Percentiles rank a stretch among this genome's conserved stretches.
Evolutionary conservation across 2,888 invertebrate species (phyloP).

Genomic region (Syrphus vitripennis): DNA sequence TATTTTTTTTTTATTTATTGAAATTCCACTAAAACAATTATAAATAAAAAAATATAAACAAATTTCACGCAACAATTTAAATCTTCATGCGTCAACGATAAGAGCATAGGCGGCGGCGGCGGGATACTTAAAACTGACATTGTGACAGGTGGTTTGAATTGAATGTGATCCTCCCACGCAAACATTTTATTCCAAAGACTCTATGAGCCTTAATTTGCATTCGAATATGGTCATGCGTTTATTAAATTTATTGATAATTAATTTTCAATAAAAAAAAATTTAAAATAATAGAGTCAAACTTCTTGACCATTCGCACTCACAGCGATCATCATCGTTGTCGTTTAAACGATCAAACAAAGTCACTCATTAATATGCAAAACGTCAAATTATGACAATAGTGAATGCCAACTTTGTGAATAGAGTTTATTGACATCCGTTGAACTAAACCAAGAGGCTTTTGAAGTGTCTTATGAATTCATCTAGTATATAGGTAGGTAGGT

Average conservation of each 20-base stretch:
- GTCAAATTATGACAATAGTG: constrained; percentile 36
- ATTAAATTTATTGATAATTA: constrained; percentile 39
- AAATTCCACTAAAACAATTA: neutral
- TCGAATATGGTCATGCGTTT: constrained; percentile 35
- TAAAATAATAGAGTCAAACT: neutral
- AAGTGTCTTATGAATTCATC: neutral
- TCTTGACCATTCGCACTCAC: constrained; percentile 14
- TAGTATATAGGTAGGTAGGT: neutral
- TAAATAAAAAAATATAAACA: neutral
- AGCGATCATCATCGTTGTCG: neutral
- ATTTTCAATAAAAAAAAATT: neutral
- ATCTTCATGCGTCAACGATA: constrained; percentile 3
- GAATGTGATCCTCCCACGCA: constrained; percentile 24
- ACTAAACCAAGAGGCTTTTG: constrained; percentile 11
- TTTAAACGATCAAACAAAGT: constrained; percentile 3
- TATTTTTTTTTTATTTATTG: neutral
- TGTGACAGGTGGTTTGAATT: constrained; percentile 40
- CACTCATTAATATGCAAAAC: constrained; percentile 56
- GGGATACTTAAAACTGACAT: constrained; percentile 13
- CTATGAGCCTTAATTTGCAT: constrained; percentile 46
- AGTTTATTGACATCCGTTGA: constrained; percentile 60
- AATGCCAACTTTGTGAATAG: constrained; percentile 25
- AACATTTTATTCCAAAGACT: neutral
- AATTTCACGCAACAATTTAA: neutral
- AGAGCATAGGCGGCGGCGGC: neutral